These are phyloP conservation scores for Heliconius sara DNA, from an alignment of 2,888 invertebrate genomes.

Conservation along the genomic window DNA sequence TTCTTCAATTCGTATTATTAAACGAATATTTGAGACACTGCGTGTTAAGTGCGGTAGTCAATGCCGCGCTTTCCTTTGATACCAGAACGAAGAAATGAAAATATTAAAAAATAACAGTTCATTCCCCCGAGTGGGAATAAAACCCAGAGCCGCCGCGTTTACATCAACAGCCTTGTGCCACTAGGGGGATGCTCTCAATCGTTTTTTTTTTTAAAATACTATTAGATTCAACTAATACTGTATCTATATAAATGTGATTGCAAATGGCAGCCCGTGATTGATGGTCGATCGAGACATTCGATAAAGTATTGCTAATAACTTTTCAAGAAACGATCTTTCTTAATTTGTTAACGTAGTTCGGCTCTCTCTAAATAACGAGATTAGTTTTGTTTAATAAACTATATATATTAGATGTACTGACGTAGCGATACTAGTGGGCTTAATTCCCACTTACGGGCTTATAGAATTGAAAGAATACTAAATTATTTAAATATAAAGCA, in stretches of 20 bases:
- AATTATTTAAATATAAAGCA: background rate
- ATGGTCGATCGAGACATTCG: conserved; percentile 35
- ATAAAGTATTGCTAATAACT: conserved; percentile 34
- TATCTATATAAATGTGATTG: conserved; percentile 37
- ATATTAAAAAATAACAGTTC: too few relatives aligned
- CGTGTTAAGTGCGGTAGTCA: too few relatives aligned
- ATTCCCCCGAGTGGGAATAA: too few relatives aligned
- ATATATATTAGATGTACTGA: background rate
- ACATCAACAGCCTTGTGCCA: too few relatives aligned
- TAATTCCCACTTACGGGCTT: background rate
- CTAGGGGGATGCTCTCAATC: too few relatives aligned
- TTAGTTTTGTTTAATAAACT: conserved; percentile 19
- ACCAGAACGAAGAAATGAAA: too few relatives aligned
- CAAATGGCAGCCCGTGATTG: conserved; percentile 47
- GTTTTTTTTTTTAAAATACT: too few relatives aligned
- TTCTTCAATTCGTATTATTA: too few relatives aligned
- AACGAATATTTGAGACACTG: too few relatives aligned
- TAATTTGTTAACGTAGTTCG: conserved; percentile 19
- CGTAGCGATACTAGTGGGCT: background rate
- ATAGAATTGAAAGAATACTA: background rate
- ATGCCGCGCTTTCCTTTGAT: too few relatives aligned
- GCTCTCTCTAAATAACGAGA: conserved; percentile 18
- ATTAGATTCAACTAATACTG: conserved; percentile 12
- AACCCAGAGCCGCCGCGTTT: too few relatives aligned
- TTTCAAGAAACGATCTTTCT: conserved; percentile 35